A percentile compares a stretch with the other conserved stretches of the same genome.
Evolutionary conservation across 2,888 invertebrate genomes (phyloP).

Genomic region (Nomada ferruginata): DNA sequence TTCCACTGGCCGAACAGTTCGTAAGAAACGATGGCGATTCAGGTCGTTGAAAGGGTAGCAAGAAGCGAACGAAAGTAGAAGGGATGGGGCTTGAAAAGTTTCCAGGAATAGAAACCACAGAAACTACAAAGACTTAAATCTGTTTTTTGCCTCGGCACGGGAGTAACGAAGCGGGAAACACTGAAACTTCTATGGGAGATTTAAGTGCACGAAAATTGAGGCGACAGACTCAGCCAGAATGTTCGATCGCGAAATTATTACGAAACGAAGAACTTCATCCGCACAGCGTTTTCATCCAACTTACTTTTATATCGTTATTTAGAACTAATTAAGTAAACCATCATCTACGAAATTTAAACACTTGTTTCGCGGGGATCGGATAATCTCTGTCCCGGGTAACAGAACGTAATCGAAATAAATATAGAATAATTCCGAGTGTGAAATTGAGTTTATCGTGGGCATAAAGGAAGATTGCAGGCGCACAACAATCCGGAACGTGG

Average conservation of each 20-base stretch:
- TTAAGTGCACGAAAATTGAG: conserved; percentile 27
- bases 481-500: conserved; percentile 28
- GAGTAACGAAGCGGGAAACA: conserved; percentile 60
- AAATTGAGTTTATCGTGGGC: conserved; percentile 39
- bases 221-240: conserved; percentile 5
- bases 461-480: conserved; percentile 4
- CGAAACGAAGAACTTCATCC: neutral
- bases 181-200: conserved; percentile 43
- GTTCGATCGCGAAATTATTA: neutral
- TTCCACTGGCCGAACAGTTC: neutral
- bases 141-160: conserved; percentile 38
- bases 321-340: too few relatives aligned
- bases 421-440: conserved; percentile 6
- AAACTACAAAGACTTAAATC: conserved; percentile 58
- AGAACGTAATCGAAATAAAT: neutral
- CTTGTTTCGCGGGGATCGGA: too few relatives aligned
- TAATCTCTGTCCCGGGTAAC: too few relatives aligned
- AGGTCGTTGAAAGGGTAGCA: neutral
- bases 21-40: conserved; percentile 16
- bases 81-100: conserved; percentile 41
- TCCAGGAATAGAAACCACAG: conserved; percentile 39
- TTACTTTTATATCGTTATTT: too few relatives aligned
- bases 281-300: too few relatives aligned
- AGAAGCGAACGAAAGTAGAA: neutral
- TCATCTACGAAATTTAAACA: too few relatives aligned